Evolutionary conservation across 2,888 invertebrate species (phyloP).

Genomic region (Callyntrura sp.): DNA sequence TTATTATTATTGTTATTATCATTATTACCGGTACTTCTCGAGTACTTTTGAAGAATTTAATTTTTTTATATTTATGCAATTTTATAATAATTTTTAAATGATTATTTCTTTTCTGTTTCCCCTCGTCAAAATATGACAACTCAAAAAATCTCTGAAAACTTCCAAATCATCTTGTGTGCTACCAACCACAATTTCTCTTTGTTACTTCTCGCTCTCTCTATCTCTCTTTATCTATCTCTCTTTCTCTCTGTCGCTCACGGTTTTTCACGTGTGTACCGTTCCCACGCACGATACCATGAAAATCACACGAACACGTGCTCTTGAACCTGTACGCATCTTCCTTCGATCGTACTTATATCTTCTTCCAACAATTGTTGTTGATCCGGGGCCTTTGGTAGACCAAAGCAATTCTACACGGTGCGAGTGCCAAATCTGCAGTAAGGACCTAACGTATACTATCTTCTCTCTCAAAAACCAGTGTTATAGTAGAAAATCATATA

Average conservation of each 20-base stretch:
- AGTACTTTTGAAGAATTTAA: conserved; percentile 1
- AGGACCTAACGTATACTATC: conserved; percentile 76
- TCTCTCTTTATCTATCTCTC: conserved; percentile 64
- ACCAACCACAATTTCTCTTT: conserved; percentile 57
- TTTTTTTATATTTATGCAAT: conserved; percentile 44
- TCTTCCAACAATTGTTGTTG: conserved; percentile 68
- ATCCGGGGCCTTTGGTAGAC: conserved; percentile 70
- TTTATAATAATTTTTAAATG: conserved; percentile 53
- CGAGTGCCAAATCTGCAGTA: conserved; percentile 83
- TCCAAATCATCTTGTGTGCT: conserved; percentile 74
- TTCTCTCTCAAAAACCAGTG: conserved; percentile 59
- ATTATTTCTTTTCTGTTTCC: conserved; percentile 53
- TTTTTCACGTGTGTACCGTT: conserved; percentile 68
- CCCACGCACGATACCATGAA: conserved; percentile 68
- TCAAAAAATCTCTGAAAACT: conserved; percentile 46
- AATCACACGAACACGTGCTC: conserved; percentile 62
- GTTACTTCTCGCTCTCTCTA: too few relatives aligned
- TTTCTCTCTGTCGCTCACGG: conserved; percentile 67
- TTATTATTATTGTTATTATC: conserved; percentile 32
- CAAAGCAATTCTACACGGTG: conserved; percentile 82
- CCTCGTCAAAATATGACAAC: conserved; percentile 56
- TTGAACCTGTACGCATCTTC: conserved; percentile 45
- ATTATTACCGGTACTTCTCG: too few relatives aligned
- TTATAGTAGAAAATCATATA: conserved; percentile 60
- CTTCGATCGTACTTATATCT: conserved; percentile 53